These are phyloP conservation scores for Molanna angustata DNA, from an alignment of 2,888 invertebrate genomes.

Conservation along the genomic window DNA sequence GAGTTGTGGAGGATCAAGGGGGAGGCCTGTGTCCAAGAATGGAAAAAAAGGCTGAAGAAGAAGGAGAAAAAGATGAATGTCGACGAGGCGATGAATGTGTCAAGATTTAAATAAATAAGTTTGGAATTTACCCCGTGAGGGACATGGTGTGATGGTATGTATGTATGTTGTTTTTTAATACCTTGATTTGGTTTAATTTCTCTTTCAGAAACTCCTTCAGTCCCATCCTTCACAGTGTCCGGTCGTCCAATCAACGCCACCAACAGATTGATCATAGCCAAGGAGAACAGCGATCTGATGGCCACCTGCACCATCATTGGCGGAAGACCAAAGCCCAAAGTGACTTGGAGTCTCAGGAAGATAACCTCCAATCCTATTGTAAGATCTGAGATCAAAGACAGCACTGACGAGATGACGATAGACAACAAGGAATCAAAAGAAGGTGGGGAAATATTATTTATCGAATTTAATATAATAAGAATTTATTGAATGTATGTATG, in stretches of 20 bases:
- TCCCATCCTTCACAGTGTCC: slow-evolving; percentile 50
- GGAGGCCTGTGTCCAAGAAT: too few species aligned
- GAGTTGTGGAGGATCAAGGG: too few species aligned
- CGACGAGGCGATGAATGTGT: too few species aligned
- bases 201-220: slow-evolving; percentile 25
- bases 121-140: neutral
- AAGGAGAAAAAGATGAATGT: too few species aligned
- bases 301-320: slow-evolving; percentile 73
- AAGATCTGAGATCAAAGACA: neutral
- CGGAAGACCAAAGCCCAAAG: slow-evolving; percentile 68
- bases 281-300: slow-evolving; percentile 69
- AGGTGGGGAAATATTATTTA: too few species aligned
- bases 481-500: too few species aligned
- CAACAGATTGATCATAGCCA: slow-evolving; percentile 70
- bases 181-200: neutral
- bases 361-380: neutral
- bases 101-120: neutral
- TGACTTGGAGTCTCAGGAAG: slow-evolving; percentile 15
- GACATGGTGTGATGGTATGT: neutral
- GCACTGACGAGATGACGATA: slow-evolving; percentile 6
- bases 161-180: neutral
- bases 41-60: too few species aligned
- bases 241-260: slow-evolving; percentile 69
- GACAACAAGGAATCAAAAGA: slow-evolving; percentile 8
- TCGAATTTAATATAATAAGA: too few species aligned